Evolutionary conservation across 2,888 invertebrate genomes (phyloP), one percentile per base, ranked within the genome.

Genomic region (Caenorhabditis japonica): DNA sequence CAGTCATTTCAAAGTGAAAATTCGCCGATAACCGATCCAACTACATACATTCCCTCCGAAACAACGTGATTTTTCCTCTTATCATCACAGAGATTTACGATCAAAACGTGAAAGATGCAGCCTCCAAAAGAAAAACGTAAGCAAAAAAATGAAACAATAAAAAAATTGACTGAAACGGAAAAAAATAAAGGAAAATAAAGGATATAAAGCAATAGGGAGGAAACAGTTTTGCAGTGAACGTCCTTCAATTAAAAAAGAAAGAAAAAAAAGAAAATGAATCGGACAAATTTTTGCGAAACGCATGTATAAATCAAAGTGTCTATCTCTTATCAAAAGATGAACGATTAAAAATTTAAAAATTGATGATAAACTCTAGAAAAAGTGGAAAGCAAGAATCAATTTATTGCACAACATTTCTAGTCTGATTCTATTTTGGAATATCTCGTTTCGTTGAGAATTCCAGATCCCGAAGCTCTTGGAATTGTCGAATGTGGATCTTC

Each of bases 401-500:
- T 30, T 30, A 7, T 30, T 30, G 10, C 10, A 10, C 30, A 30
- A 30, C 5, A 30, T 5, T 46, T 46, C 46, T 46, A 47, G 38
- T 61, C 61, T 4, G 27, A 21, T 33, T 47, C 56, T 17, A 64
- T 19, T 49, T 33, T 55, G 41, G 64, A 64, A 23, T 49, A 64
- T 41, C 41, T 49, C 13, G 64, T 56, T 8, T 55, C 64, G 56
- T 64, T 64, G 23, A 64, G 47, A 23, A 41, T 47, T 23, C 44
- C 25, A 25, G 38, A 36, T 4, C 46, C 46, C 38, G 46, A 44
- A 38, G 46, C 34, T 19, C 21, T 2, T 5, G n/a, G n/a, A 33
- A 47, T 17, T 10, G 41, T 60, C 60, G n/a, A 17, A 17, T 15
- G 19, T 12, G n/a, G 15, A 46, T 23, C 27, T 5, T 27, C 27